Base-by-base conservation (phyloP, 2,797 vertebrate genomes). In the Melanotaenia boesemani region DNA sequence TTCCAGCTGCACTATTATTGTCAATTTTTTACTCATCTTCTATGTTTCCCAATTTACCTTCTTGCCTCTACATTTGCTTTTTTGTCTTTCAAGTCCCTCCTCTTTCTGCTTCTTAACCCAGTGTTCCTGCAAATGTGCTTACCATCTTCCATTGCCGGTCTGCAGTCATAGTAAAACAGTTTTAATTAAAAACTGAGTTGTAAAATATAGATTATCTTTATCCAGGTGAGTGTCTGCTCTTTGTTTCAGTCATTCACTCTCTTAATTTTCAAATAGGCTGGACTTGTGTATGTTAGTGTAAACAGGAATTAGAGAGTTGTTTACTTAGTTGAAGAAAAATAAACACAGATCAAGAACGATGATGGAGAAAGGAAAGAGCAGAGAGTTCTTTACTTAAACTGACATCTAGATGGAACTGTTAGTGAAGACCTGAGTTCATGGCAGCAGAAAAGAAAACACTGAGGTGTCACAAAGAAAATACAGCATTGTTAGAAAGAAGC, bases 81-180 rank as follows among this genome's bases (percentile, higher is more conserved):
- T 24, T 37, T 70, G 12, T 58, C 15, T 37, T 46, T 26, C 24
- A 59, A 62, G 79, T 56, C 36, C 69, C 66, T 37, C 24, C 3
- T 54, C 9, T 16, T 9, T 24, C 28, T 76, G 16, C n/a, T 30
- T 58, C 20, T 34, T 20, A 32, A 10, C 48, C 56, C 1, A 44
- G n/a, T 15, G 11, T 32, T 54, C 61, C 54, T 9, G 30, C 4
- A 65, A 67, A 46, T 50, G 26, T 37, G 16, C 22, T 65, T 36
- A 10, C 9, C 48, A 50, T n/a, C n/a, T 22, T 48, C 7, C 7
- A n/a, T 7, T 16, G 16, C 5, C 5, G 18, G 6, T 20, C 20
- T 48, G 16, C 20, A n/a, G 6, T 48, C 46, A n/a, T 18, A n/a
- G 6, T 20, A 48, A 20, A 48, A 48, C 18, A n/a, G 6, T 48